Base-by-base conservation (phyloP, 2,888 invertebrate species). In the Cryptocephalus primarius region DNA sequence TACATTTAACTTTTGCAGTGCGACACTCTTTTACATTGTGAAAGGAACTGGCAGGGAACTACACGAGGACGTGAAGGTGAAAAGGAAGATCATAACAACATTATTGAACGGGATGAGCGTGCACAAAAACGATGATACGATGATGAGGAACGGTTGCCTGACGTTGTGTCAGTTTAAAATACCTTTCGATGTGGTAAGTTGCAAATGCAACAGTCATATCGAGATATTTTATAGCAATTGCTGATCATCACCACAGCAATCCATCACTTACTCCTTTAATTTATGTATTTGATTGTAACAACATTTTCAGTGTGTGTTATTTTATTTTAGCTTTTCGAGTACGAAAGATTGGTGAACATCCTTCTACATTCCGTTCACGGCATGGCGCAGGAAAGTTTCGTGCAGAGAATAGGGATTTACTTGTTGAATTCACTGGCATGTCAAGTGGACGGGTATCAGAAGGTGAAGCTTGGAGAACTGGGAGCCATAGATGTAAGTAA, bases 131-230 rank as follows among this genome's bases (percentile, higher is more conserved):
- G 92, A 94, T 65, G 85, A 88, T 56, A 92, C 89, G 31, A 93
- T 96, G 92, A 88, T 96, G 81, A 76, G 95, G 45, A 96, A 97
- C 70, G 94, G 94, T 44, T 95, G 95, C 69, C 77, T 96, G 49
- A 93, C 93, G 0, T 75, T 96, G 36, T 94, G 93, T 64, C 92
- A 94, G 71, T 93, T 95, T 67, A 88, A 86, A 67, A 92, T 97
- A 68, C 96, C 96, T 2, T 80, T 81, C 57, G 96, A 96, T 76
- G 90, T 97, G 69, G 91, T 91, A 73, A 73, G 80, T 76, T 41
- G 42, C 9, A 11, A 22, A 22, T 38, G 11, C n/a, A n/a, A n/a
- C 31, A 6, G 1, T 43, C n/a, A n/a, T n/a, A n/a, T n/a, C n/a
- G n/a, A n/a, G n/a, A n/a, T n/a, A n/a, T n/a, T n/a, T n/a, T n/a